Evolutionary conservation across 2,113 vertebrate genomes (phyloP).

Genomic region (Etia nguti): DNA sequence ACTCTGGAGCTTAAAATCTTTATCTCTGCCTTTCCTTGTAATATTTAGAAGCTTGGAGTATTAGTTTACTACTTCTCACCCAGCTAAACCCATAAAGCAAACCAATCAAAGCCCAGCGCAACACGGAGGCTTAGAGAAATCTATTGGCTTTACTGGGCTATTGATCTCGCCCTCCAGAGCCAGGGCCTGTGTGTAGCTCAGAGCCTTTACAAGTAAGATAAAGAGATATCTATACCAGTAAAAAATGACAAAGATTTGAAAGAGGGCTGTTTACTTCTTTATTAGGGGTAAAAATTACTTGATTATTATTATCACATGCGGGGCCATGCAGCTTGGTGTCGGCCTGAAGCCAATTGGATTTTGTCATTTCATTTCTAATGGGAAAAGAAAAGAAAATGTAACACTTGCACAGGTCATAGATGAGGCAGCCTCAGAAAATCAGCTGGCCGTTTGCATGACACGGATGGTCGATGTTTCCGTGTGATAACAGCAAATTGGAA

Average conservation of each 20-base stretch:
- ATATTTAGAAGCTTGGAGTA: conserved; percentile 54
- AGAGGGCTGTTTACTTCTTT: conserved; percentile 4
- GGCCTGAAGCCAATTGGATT: neutral
- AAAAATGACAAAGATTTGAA: conserved; percentile 33
- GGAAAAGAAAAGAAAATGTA: neutral
- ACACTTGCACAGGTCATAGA: neutral
- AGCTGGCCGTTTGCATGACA: neutral
- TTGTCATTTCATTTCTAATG: neutral
- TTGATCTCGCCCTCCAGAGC: conserved; percentile 49
- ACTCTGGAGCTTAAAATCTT: conserved; percentile 39
- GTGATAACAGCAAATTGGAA: conserved; percentile 30
- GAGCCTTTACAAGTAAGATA: conserved; percentile 32
- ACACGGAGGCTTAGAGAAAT: conserved; percentile 45
- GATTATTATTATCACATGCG: conserved; percentile 21
- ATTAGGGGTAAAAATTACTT: conserved; percentile 37
- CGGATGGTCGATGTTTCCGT: conserved; percentile 4
- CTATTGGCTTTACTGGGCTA: conserved; percentile 50
- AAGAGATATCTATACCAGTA: neutral
- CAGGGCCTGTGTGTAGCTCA: conserved; percentile 27
- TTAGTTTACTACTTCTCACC: conserved; percentile 43
- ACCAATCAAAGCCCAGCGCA: conserved; percentile 50
- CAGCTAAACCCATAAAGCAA: conserved; percentile 54
- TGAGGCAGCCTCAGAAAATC: neutral
- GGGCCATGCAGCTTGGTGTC: neutral
- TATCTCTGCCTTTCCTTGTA: conserved; percentile 27